phyloP scores from a whole-genome alignment of 2,797 vertebrate genomes.

The Poeciliopsis paucimaculata region DNA sequence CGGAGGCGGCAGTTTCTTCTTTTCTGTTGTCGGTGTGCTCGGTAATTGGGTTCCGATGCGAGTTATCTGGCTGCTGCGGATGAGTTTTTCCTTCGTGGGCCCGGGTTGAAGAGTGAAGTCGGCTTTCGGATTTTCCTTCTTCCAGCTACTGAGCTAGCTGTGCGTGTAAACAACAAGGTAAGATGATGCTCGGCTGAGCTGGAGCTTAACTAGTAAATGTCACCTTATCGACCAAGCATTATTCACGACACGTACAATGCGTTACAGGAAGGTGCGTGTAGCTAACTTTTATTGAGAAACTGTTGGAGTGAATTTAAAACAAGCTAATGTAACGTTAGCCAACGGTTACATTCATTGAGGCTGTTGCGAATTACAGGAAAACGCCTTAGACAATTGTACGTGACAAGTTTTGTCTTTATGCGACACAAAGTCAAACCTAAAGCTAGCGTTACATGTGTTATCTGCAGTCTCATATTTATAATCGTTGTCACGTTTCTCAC shows the following conservation, averaged over 20 bases:
- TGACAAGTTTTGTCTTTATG: neutral
- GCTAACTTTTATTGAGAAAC: neutral
- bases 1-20: constrained; percentile 18
- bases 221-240: neutral
- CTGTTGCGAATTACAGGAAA: neutral
- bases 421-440: neutral
- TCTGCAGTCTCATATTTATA: neutral
- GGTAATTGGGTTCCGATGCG: constrained; percentile 53
- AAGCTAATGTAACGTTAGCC: constrained; percentile 1
- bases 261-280: neutral
- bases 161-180: constrained; percentile 76
- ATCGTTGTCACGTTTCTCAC: neutral
- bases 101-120: constrained; percentile 69
- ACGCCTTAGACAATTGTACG: neutral
- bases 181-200: constrained; percentile 2
- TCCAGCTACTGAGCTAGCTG: constrained; percentile 52
- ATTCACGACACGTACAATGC: neutral
- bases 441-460: neutral
- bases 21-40: neutral
- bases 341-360: neutral
- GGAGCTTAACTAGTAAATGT: neutral
- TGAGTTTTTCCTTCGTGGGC: constrained; percentile 61
- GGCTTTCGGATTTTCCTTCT: constrained; percentile 54
- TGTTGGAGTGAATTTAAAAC: neutral
- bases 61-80: constrained; percentile 41